Base-by-base conservation (phyloP, 2,113 vertebrate species). In the Protobothrops mucrosquamatus region DNA sequence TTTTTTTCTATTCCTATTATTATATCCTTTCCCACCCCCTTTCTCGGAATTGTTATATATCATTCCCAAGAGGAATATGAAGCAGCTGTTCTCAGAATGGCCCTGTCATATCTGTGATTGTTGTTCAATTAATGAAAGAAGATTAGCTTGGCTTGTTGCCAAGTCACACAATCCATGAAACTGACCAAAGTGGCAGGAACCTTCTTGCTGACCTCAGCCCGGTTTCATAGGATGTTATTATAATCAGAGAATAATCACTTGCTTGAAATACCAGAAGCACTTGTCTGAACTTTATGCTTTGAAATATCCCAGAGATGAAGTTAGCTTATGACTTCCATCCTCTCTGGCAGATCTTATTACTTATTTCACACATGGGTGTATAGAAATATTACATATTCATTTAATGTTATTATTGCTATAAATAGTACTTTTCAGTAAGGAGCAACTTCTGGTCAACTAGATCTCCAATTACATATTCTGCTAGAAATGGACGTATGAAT, bases 341-440 rank as follows among this genome's bases (percentile, higher is more conserved):
- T 96, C 94, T 89, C 94, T 96, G 95, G 93, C 91, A 94, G 95
- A 89, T 59, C 46, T 94, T 94, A 87, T n/a, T 94, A 93, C 93
- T 95, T 95, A 95, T 95, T 96, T 95, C 93, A 93, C 92, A 91
- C 34, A 24, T 52, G 48, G 91, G 92, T 26, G 22, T 94, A 85
- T 56, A 94, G 92, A 94, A 96, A 85, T 93, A 96, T 96, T 94
- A 97, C 96, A 95, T 96, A 97, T 96, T 97, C 89, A 96, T 96
- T 94, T 96, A 93, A 93, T 95, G 93, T 93, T 95, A 95, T 64
- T 93, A 0, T 2, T 95, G 69, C 91, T 94, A 59, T 95, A 94
- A 96, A 95, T 61, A 91, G 23, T 34, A 48, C 88, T 95, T 94
- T 46, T 91, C 88, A 94, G 91, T 69, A 81, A 94, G 29, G 0